Conservation (phyloP, 2,113 vertebrate species). For the Tetrao urogallus region DNA sequence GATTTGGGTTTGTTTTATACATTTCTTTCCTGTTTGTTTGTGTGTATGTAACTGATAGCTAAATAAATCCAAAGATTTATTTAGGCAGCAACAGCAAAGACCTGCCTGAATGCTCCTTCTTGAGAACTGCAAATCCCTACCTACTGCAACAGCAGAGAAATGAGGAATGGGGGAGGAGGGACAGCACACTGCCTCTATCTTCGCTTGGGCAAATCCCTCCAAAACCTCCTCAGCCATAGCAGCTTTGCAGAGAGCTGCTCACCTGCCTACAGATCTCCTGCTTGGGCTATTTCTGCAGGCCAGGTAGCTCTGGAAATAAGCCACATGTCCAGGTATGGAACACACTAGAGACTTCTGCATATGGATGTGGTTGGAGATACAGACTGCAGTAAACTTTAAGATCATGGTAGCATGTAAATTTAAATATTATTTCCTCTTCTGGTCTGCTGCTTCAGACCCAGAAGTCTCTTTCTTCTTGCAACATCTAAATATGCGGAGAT, state of each 20-base stretch:
- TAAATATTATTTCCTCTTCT: background rate
- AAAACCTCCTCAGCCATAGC: background rate
- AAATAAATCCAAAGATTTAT: background rate
- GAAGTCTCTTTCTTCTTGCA: background rate
- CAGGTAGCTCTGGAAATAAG: background rate
- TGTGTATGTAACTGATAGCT: background rate
- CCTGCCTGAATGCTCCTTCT: background rate
- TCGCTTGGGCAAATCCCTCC: background rate
- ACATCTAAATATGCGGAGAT: background rate
- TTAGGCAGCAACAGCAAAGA: background rate
- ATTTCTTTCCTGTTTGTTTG: background rate
- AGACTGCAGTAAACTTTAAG: background rate
- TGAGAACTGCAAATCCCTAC: background rate
- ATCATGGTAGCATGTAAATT: background rate
- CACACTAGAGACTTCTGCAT: background rate
- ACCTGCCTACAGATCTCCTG: background rate
- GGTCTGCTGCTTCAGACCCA: background rate
- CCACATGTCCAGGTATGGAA: background rate
- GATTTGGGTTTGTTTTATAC: background rate
- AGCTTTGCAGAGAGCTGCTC: accelerated
- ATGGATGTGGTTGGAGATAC: background rate
- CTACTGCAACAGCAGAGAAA: background rate
- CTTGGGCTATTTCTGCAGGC: background rate
- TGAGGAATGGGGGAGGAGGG: background rate
- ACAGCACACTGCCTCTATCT: background rate